Conservation (phyloP, 2,888 invertebrate species). For the Pyrocoelia pectoralis region DNA sequence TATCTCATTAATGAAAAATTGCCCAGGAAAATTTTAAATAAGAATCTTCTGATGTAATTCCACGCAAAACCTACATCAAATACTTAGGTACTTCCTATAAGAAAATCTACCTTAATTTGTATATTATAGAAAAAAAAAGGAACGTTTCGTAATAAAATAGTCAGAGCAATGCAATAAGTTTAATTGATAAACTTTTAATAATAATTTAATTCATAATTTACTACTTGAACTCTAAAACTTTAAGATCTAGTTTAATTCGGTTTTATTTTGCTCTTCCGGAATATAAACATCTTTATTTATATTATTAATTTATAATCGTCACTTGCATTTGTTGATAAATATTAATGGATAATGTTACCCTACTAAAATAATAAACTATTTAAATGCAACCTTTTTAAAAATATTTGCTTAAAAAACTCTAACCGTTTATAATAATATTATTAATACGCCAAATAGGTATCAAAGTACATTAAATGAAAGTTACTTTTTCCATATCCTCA, state of each 20-base stretch:
- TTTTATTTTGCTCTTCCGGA: slow-evolving; percentile 21
- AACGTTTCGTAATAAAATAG: not conserved
- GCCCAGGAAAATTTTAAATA: no score
- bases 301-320: not conserved
- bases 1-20: no score
- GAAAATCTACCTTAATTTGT: no score
- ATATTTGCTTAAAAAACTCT: no score
- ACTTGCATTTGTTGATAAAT: slow-evolving; percentile 4
- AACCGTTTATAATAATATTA: no score
- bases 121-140: no score
- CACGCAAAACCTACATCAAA: no score
- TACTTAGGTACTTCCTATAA: no score
- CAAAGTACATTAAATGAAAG: no score
- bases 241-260: slow-evolving; percentile 14
- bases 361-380: not conserved
- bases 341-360: not conserved
- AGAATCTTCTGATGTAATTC: no score
- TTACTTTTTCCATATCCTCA: no score
- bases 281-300: slow-evolving; percentile 2
- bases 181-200: not conserved
- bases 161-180: not conserved
- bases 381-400: not conserved
- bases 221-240: slow-evolving; percentile 1
- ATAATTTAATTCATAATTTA: not conserved
- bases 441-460: no score